Conservation (phyloP, 2,888 invertebrate species). For the Pimpla rufipes region DNA sequence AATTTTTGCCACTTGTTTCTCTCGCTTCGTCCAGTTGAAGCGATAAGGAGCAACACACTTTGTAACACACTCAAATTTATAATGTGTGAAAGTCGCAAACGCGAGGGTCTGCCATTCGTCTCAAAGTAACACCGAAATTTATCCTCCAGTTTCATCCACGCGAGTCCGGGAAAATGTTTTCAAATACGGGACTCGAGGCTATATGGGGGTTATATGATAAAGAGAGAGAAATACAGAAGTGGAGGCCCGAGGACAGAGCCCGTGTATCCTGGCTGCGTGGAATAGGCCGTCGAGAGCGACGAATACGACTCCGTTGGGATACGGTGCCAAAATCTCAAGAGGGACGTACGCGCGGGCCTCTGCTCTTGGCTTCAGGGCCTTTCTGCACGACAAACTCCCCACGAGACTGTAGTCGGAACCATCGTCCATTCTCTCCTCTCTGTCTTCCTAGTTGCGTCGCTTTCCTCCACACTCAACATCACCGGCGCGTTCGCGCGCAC, state of each 20-base stretch:
- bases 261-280: conserved; percentile 64
- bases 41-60: not conserved
- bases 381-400: conserved; percentile 34
- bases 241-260: conserved; percentile 40
- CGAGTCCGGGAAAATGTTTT: conserved; percentile 79
- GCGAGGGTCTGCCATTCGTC: conserved; percentile 43
- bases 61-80: not conserved
- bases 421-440: conserved; percentile 49
- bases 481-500: conserved; percentile 72
- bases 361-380: conserved; percentile 61
- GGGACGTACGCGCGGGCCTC: conserved; percentile 75
- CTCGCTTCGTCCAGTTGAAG: not conserved
- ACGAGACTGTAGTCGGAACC: conserved; percentile 35
- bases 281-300: conserved; percentile 77
- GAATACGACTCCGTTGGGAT: conserved; percentile 71
- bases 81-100: conserved; percentile 2
- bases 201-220: conserved; percentile 17
- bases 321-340: conserved; percentile 84
- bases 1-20: not conserved
- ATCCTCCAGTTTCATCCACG: conserved; percentile 70
- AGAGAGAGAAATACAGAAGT: conserved; percentile 33
- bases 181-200: conserved; percentile 74
- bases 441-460: conserved; percentile 42
- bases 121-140: conserved; percentile 46
- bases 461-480: conserved; percentile 67